Conservation (phyloP, 2,113 vertebrate genomes). For the Indicator indicator region DNA sequence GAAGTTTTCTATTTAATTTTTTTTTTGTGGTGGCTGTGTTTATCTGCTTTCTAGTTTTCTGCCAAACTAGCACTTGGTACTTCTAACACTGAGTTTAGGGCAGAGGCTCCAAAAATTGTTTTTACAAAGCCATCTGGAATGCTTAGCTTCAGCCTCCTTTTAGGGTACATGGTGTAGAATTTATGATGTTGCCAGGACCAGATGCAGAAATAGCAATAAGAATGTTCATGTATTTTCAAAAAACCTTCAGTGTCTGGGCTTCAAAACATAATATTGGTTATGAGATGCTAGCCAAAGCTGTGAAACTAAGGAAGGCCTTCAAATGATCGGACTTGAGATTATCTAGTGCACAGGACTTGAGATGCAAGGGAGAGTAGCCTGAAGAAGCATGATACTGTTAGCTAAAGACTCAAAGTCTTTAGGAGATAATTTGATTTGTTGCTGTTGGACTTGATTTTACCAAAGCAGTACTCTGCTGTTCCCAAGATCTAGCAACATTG, state of each 20-base stretch:
- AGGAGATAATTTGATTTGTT: background rate
- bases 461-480: background rate
- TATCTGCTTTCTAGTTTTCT: background rate
- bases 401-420: background rate
- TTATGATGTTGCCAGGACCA: conserved; percentile 19
- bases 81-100: background rate
- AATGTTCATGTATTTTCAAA: background rate
- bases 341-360: background rate
- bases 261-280: background rate
- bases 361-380: background rate
- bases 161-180: background rate
- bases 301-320: background rate
- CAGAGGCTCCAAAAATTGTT: conserved; percentile 41
- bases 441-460: background rate
- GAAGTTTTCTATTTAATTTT: background rate
- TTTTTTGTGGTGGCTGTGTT: background rate
- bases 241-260: background rate
- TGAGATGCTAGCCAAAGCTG: background rate
- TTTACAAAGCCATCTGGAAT: conserved; percentile 47
- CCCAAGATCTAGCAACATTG: background rate
- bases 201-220: conserved; percentile 15
- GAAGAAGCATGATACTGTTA: background rate
- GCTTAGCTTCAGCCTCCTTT: conserved; percentile 1
- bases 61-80: background rate
- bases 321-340: background rate